Evolutionary conservation across 2,888 invertebrate genomes (phyloP), one percentile per base, ranked within the genome.

Genomic region (Euspilapteryx auroguttella): DNA sequence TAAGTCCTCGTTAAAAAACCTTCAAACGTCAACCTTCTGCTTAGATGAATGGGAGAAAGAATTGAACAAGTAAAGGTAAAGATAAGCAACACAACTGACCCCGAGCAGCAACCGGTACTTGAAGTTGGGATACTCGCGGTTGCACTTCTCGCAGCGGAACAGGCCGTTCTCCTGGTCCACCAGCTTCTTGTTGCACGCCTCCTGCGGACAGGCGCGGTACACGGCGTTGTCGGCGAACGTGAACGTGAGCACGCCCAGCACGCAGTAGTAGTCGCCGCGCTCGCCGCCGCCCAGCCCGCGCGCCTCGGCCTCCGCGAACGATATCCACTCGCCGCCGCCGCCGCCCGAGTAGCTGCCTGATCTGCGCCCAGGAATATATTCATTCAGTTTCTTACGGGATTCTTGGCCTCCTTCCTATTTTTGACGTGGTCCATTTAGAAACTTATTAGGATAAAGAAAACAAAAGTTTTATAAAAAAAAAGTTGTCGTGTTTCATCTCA

Each of bases 81-180:
- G n/a, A n/a, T 17, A 12, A 31, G 6, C 30, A 34, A 25, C 9
- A 25, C 9, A 24, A 81, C 86, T 83, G 59, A 94, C 93, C 46
- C 79, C 80, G 13, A 91, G 58, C 29, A 98, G 71, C 37, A 95
- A 68, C 24, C 96, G 81, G 66, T 92, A 93, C 48, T 91, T 92
- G 58, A 85, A 97, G 41, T 87, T 87, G 1, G 88, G 85, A 52
- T 80, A 90, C 38, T 92, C 91, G 30, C 83, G 78, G 46, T 86
- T 83, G 56, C 99, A 99, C 61, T 98, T 98, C 57, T 98, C 98
- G 61, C 99, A 99, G 29, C 94, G 79, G 63, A 84, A 98, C 50
- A 86, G 79, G 0, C 92, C 93, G 47, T 93, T 93, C 37, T 87
- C 86, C 47, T 87, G 82, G 56, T 97, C 95, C 6, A 93, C 73